A percentile compares a stretch with the other conserved stretches of the same genome.
These are phyloP conservation scores for Hybognathus amarus DNA, from an alignment of 2,797 vertebrate genomes.

Conservation along the genomic window DNA sequence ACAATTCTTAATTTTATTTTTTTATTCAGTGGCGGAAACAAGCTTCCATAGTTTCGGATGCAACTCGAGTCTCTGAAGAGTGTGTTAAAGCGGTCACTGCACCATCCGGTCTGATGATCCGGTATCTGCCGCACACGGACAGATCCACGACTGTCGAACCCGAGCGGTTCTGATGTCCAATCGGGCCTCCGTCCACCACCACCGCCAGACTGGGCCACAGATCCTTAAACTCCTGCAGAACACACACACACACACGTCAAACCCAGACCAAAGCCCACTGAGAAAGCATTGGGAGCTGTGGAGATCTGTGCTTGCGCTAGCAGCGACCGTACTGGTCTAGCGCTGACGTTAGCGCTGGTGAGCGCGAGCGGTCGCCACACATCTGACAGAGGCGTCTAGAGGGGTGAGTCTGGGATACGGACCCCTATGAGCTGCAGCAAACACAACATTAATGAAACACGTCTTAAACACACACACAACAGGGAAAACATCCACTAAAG, in stretches of 20 bases:
- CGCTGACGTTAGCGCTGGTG: constrained; percentile 93
- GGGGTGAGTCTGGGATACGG: constrained; percentile 86
- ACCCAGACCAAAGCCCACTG: not conserved
- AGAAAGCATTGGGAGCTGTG: not conserved
- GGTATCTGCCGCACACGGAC: constrained; percentile 84
- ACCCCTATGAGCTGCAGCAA: constrained; percentile 85
- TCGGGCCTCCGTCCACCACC: constrained; percentile 89
- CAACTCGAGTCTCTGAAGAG: not conserved
- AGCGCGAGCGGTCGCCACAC: constrained; percentile 88
- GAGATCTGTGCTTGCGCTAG: constrained; percentile 77
- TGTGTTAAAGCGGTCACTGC: constrained; percentile 52
- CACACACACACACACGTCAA: not conserved
- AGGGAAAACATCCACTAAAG: too few species aligned
- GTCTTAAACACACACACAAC: not conserved
- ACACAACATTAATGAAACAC: not conserved
- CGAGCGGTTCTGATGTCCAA: constrained; percentile 85
- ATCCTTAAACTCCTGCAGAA: constrained; percentile 88
- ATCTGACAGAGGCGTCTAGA: constrained; percentile 85
- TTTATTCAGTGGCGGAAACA: too few species aligned
- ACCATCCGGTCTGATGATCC: constrained; percentile 92
- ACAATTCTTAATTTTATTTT: too few species aligned
- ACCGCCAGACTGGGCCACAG: constrained; percentile 90
- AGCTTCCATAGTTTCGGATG: too few species aligned
- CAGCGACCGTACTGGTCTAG: constrained; percentile 83
- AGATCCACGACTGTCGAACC: constrained; percentile 95